Base-by-base conservation (phyloP, 2,888 invertebrate genomes). In the Arrhopalites spinosus region DNA sequence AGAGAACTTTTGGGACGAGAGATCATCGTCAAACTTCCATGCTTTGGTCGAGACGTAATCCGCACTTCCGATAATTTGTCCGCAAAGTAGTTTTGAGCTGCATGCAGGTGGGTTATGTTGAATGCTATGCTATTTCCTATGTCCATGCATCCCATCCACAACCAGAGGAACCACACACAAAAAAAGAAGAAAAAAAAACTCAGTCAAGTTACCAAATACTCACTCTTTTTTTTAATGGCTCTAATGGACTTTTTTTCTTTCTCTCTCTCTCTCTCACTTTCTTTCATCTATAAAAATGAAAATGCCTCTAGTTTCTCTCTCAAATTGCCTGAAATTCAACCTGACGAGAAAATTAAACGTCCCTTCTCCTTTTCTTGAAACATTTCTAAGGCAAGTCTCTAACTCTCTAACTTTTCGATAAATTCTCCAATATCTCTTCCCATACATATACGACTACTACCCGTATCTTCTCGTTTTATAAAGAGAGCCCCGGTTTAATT, bases 41-140 rank as follows among this genome's bases (percentile, higher is more conserved):
- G 81, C 7, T 71, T 50, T 20, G 81, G 81, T 29, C 67, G 67
- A 36, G 78, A 74, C 5, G 76, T 76, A 15, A 82, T 79, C 74
- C 79, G 78, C 64, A 82, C 78, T 79, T 82, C 81, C 20, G 76
- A 77, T 70, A 82, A 77, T 78, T 81, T 81, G 76, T 81, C 81
- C 56, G 80, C 77, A 79, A 82, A 82, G 78, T 81, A 82, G 74
- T 81, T 81, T 73, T 81, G 81, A 47, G 81, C 79, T 23, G 82
- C 77, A 73, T 80, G 81, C 64, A 82, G 78, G 77, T 82, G 82
- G n/a, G 81, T 81, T 47, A 81, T 67, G 68, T 82, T 82, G 43
- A 82, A 77, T 7, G 77, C 71, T 20, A 78, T 69, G n/a, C 81
- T 78, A 71, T 75, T 78, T 56, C 82, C 82, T 82, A 61, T 1